These are phyloP conservation scores for Masticophis lateralis DNA, from an alignment of 2,797 vertebrate species.

Conservation along the genomic window DNA sequence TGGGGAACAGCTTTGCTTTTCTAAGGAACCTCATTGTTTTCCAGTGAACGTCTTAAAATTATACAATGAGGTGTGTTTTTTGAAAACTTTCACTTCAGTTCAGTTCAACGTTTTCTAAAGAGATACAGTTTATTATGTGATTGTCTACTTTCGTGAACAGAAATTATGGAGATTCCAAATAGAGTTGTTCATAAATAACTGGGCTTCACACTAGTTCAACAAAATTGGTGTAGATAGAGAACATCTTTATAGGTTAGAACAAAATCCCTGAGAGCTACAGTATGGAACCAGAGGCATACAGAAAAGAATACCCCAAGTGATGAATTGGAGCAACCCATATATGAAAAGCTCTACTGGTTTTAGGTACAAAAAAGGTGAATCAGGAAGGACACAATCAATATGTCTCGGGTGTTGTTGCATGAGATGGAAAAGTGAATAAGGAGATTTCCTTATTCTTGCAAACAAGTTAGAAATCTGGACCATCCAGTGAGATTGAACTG, in stretches of 20 bases:
- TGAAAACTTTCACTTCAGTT: constrained; percentile 22
- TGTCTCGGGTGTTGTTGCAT: neutral
- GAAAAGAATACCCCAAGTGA: neutral
- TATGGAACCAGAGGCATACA: neutral
- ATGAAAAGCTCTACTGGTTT: neutral
- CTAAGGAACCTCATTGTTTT: neutral
- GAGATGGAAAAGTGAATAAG: neutral
- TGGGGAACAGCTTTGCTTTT: neutral
- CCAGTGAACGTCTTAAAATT: constrained; percentile 13
- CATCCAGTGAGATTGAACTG: neutral
- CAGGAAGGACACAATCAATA: neutral
- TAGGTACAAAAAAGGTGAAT: neutral
- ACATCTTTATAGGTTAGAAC: neutral
- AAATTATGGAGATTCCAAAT: neutral
- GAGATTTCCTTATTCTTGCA: neutral
- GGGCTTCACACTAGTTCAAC: neutral
- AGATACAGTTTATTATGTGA: neutral
- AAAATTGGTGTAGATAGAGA: neutral
- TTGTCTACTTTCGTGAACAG: neutral
- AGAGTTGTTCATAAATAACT: neutral
- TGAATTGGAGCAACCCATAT: neutral
- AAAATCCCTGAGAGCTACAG: neutral
- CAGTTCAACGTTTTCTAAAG: constrained; percentile 3
- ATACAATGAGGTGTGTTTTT: neutral
- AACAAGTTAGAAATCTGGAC: neutral